phyloP scores from a whole-genome alignment of 2,888 invertebrate species.

The Malthinus flaveolus region DNA sequence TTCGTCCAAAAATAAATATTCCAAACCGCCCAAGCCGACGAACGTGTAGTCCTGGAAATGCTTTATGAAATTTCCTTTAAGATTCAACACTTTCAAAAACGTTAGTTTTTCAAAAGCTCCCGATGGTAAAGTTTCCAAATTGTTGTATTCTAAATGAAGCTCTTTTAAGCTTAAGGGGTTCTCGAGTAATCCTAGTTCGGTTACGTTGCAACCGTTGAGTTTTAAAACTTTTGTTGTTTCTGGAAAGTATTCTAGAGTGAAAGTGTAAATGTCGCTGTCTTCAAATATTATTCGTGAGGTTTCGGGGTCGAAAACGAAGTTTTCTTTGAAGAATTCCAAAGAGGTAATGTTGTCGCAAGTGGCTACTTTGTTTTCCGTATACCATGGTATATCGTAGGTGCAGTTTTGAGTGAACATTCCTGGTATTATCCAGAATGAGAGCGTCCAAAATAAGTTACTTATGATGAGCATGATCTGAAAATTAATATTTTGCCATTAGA shows the following conservation, averaged over 20 bases:
- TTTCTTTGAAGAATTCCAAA: constrained; percentile 2
- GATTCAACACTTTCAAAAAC: constrained; percentile 3
- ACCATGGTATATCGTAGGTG: constrained; percentile 14
- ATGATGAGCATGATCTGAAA: constrained; percentile 5
- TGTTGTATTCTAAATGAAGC: constrained; percentile 7
- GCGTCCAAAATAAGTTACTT: background rate
- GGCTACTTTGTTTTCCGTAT: constrained; percentile 8
- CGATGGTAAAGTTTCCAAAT: constrained; percentile 2
- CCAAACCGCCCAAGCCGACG: background rate
- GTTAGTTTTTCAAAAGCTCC: constrained; percentile 8
- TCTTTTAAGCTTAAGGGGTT: constrained; percentile 11
- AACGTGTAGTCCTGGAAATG: background rate
- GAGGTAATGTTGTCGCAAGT: constrained; percentile 12
- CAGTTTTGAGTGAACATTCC: constrained; percentile 12
- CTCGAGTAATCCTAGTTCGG: background rate
- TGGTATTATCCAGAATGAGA: background rate
- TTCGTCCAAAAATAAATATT: constrained; percentile 10
- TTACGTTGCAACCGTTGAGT: constrained; percentile 11
- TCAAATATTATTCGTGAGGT: constrained; percentile 6
- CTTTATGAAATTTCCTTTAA: constrained; percentile 10
- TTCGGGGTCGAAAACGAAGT: constrained; percentile 1
- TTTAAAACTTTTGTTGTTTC: constrained; percentile 8
- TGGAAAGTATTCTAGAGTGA: constrained; percentile 10
- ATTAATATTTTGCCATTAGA: background rate
- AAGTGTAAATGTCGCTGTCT: constrained; percentile 6